phyloP scores from a whole-genome alignment of 1,140 invertebrate genomes.

The Cecropterus lyciades region DNA sequence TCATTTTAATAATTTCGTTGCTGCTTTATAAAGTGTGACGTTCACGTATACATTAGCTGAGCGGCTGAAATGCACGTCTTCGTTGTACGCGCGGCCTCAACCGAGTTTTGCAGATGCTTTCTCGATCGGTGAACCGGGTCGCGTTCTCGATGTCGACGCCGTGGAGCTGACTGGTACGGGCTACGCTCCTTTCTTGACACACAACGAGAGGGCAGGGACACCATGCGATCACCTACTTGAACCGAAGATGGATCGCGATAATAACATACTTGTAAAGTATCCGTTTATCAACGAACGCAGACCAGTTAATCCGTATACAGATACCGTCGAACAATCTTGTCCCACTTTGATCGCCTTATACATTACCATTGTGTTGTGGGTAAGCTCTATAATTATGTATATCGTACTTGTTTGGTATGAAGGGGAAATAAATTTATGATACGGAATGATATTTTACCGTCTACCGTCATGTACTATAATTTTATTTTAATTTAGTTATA shows the following conservation, averaged over 20 bases:
- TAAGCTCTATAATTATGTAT: background rate
- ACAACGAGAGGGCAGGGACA: conserved; percentile 40
- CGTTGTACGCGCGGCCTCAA: conserved; percentile 77
- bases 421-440: no score
- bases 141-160: conserved; percentile 74
- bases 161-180: conserved; percentile 59
- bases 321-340: conserved; percentile 21
- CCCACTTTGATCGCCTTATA: conserved; percentile 9
- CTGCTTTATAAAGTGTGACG: conserved; percentile 23
- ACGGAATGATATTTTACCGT: no score
- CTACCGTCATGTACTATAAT: no score
- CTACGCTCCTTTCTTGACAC: conserved; percentile 52
- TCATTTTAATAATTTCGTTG: background rate
- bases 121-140: conserved; percentile 82
- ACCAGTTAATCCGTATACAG: conserved; percentile 25
- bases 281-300: conserved; percentile 11
- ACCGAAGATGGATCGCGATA: conserved; percentile 11
- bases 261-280: background rate
- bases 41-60: conserved; percentile 19
- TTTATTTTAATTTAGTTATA: no score
- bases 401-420: no score
- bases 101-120: conserved; percentile 83
- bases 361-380: background rate
- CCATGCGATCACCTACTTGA: conserved; percentile 1
- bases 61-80: conserved; percentile 47